Conservation (phyloP, 1,140 invertebrate genomes). For the Drosophila saltans region DNA sequence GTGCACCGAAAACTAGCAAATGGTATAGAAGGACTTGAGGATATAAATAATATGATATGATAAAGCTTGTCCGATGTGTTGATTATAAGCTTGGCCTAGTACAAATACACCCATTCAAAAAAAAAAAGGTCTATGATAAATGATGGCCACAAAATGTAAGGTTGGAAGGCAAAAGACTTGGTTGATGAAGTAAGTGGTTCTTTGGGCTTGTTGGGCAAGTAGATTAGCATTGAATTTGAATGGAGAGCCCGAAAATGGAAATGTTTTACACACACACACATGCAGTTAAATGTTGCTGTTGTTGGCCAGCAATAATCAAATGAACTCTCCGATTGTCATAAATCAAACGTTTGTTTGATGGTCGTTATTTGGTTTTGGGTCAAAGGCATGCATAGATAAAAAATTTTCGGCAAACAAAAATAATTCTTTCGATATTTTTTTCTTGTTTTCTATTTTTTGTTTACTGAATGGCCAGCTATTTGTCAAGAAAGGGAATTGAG, state of each 20-base stretch:
- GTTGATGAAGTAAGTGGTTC: conserved; percentile 25
- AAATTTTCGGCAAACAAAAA: conserved; percentile 58
- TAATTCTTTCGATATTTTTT: conserved; percentile 13
- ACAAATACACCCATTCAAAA: conserved; percentile 46
- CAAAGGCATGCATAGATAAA: conserved; percentile 66
- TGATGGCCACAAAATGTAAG: conserved; percentile 47
- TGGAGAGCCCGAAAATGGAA: conserved; percentile 60
- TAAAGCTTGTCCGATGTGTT: conserved; percentile 58
- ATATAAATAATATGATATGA: conserved; percentile 61
- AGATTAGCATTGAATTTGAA: conserved; percentile 80
- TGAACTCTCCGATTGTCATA: conserved; percentile 73
- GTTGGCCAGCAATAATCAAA: conserved; percentile 68
- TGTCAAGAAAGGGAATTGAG: conserved; percentile 45
- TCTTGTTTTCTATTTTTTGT: neutral
- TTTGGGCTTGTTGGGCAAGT: conserved; percentile 67
- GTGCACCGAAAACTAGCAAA: conserved; percentile 39
- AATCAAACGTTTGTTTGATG: conserved; percentile 74
- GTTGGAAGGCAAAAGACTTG: neutral
- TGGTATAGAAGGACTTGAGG: conserved; percentile 19
- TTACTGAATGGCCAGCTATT: conserved; percentile 56
- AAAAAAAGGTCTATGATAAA: conserved; percentile 63
- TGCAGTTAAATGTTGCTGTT: conserved; percentile 19
- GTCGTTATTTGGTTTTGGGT: conserved; percentile 51
- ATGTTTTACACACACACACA: conserved; percentile 56
- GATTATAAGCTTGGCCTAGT: conserved; percentile 63